Evolutionary conservation across 2,888 invertebrate species (phyloP), one percentile per base, ranked within the genome.

Genomic region (Himalopsyche tibetana): DNA sequence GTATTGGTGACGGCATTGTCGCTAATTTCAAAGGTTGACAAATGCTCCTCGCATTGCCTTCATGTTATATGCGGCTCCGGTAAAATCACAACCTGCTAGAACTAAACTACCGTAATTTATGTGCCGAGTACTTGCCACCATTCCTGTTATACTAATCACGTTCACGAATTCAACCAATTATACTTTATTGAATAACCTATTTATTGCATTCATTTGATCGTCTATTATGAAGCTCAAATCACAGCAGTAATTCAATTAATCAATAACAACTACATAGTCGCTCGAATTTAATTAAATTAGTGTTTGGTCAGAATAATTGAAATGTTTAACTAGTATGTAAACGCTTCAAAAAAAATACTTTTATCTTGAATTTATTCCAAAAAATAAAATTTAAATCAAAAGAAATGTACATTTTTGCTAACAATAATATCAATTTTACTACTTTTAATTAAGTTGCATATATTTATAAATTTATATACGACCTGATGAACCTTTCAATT

Each of bases 11-110:
- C 56, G 84, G 84, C 82, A 84, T 88, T 88, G 88, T 88, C 86
- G 83, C 88, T 88, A 88, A 88, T 88, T 88, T 86, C 88, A 88
- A 86, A 86, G 86, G 86, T 86, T 88, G 86, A 88, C 86, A 88
- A 88, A 88, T 88, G 87, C 81, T 86, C 38, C 79, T 80, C 87
- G 87, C 85, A 85, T 82, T 82, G 79, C 74, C 74, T n/a, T 51
- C 51, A 51, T 51, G 51, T 51, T 74, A 74, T 74, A 38, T 55
- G 51, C 36, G n/a, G 45, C 82, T 45, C 28, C 55, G 56, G 36
- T 69, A 45, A 69, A 83, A 83, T 83, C 74, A 45, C 85, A 85
- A 69, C 81, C 81, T 82, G 85, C 63, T 82, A 55, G 69, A 36
- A n/a, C 82, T 85, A 85, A 85, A 85, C 51, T 80, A 69, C 69